Evolutionary conservation across 2,888 invertebrate species (phyloP).

Genomic region (Apamea epomidion): DNA sequence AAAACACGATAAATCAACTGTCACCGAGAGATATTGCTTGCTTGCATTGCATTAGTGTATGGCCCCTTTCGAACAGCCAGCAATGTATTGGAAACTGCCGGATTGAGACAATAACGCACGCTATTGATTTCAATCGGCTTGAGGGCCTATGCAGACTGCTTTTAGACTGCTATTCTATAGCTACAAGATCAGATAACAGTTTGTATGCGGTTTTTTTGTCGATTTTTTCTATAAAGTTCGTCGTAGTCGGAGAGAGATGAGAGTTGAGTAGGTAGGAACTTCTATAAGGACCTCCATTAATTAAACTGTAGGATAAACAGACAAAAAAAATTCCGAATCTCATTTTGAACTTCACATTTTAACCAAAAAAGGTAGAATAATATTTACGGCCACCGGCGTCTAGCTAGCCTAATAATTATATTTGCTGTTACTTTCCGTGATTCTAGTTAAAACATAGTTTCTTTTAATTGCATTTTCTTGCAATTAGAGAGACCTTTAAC

Average conservation of each 20-base stretch:
- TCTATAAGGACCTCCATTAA: background rate
- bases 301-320: background rate
- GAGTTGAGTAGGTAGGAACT: background rate
- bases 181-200: background rate
- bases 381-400: background rate
- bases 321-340: background rate
- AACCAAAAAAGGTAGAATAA: background rate
- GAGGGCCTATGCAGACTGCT: background rate
- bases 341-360: background rate
- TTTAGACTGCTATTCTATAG: background rate
- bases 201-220: background rate
- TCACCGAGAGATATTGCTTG: conserved; percentile 72
- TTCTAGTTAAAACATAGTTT: background rate
- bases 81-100: conserved; percentile 38
- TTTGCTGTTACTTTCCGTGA: background rate
- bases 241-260: background rate
- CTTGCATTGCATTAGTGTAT: conserved; percentile 58
- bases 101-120: conserved; percentile 13
- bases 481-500: background rate
- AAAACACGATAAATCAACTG: conserved; percentile 73
- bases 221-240: background rate
- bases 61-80: conserved; percentile 12
- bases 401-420: background rate
- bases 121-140: conserved; percentile 25
- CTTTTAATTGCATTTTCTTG: background rate